These are phyloP conservation scores for Acrobasis suavella DNA, from an alignment of 2,888 invertebrate genomes.

Conservation along the genomic window DNA sequence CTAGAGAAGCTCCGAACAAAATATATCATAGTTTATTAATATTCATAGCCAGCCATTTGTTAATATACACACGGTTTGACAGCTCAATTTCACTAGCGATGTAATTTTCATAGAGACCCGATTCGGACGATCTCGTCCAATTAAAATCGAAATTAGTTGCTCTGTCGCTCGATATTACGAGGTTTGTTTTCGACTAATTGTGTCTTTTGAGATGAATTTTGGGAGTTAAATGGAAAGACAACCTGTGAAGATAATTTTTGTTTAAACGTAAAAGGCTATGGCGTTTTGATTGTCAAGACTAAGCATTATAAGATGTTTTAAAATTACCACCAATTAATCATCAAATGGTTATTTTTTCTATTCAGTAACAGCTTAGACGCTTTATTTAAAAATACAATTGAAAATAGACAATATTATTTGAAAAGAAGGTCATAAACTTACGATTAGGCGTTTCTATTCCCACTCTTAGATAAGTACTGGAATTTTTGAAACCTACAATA, in stretches of 20 bases:
- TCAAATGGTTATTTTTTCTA: no score
- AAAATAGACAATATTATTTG: no score
- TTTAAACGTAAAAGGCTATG: no score
- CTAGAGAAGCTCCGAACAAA: constrained; percentile 49
- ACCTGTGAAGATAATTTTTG: background rate
- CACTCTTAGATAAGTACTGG: no score
- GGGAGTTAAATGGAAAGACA: background rate
- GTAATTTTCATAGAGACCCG: constrained; percentile 47
- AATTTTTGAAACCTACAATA: no score
- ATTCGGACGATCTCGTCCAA: constrained; percentile 47
- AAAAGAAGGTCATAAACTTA: no score
- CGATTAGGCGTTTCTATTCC: no score
- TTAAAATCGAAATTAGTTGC: constrained; percentile 44
- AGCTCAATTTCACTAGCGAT: constrained; percentile 72
- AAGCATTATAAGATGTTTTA: no score
- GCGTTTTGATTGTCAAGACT: no score
- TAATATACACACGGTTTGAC: constrained; percentile 71
- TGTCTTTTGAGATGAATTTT: constrained; percentile 3
- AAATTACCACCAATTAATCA: no score
- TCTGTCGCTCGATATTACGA: constrained; percentile 21
- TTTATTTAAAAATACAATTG: no score
- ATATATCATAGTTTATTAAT: constrained; percentile 68
- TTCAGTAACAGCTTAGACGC: no score
- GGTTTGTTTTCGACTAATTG: constrained; percentile 18
- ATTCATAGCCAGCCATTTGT: constrained; percentile 76